A percentile compares a stretch with the other conserved stretches of the same genome.
Conservation (phyloP, 2,113 vertebrate genomes). For the Ursus arctos region DNA sequence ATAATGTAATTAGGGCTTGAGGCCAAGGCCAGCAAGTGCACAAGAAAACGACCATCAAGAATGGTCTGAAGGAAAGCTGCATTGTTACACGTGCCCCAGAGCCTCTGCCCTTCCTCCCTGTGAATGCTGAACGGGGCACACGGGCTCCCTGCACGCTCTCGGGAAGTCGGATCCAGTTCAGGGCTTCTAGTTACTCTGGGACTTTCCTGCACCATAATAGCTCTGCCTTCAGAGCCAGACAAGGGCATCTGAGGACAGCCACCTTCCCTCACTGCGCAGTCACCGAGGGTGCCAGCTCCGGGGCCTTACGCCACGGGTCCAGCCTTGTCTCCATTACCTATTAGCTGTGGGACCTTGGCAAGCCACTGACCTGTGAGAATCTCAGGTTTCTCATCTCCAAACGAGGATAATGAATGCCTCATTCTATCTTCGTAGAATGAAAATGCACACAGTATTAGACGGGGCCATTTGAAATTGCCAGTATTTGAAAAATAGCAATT, state of each 20-base stretch:
- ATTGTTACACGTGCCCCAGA: background rate
- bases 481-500: background rate
- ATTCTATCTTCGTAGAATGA: background rate
- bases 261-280: background rate
- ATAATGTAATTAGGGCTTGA: slow-evolving; percentile 50
- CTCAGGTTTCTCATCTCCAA: background rate
- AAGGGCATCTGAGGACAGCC: background rate
- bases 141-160: background rate
- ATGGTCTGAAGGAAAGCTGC: background rate
- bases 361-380: background rate
- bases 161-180: background rate
- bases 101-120: background rate
- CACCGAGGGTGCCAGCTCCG: background rate
- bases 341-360: background rate
- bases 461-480: background rate
- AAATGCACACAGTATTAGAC: background rate
- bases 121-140: background rate
- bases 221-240: background rate
- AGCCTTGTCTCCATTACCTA: background rate
- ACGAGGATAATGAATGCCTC: background rate
- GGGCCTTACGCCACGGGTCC: background rate
- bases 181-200: background rate
- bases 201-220: background rate
- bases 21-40: background rate
- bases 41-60: background rate